Evolutionary conservation across 2,797 vertebrate genomes (phyloP), one percentile per base, ranked within the genome.

Genomic region (Bradypodion pumilum): DNA sequence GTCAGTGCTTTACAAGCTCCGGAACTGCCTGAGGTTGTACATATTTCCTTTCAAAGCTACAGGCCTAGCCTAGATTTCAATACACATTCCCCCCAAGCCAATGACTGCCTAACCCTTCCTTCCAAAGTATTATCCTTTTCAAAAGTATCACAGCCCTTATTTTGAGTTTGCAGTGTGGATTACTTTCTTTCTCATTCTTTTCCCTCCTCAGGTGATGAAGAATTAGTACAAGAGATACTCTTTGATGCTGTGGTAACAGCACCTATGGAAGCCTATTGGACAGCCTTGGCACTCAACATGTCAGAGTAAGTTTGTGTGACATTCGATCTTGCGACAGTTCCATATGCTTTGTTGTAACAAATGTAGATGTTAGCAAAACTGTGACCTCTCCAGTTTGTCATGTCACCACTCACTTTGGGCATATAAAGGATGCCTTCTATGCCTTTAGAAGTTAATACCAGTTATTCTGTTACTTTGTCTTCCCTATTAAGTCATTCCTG

Each of bases 221-320:
- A 97, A 68, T 91, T 99, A 87, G 89, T 99, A 70, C 96, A 96
- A 82, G 97, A 99, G 89, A 97, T 98, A 37, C 94, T 99, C 7
- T 98, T 99, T 76, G 98, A 99, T 7, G 98, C 98, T 0, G 98
- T 98, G 86, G 97, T 99, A 85, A 98, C 98, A 0, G 98, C 98
- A 72, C 98, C 98, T 46, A 96, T 99, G 97, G 98, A 99, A 91
- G 98, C 98, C 35, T 99, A 99, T 91, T 99, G 98, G 98, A 99
- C 98, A 0, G 96, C 97, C 0, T 88, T 99, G 62, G 96, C 96
- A 84, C 98, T 99, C 94, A 97, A 97, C 72, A 83, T 92, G 86
- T 97, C 98, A 42, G 91, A 94, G 98, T 99, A 93, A 86, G 91
- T 92, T 2, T 29, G 1, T 72, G 37, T 52, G 62, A 77, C n/a